phyloP scores from a whole-genome alignment of 1,140 invertebrate species.

The Hycleus phaleratus region DNA sequence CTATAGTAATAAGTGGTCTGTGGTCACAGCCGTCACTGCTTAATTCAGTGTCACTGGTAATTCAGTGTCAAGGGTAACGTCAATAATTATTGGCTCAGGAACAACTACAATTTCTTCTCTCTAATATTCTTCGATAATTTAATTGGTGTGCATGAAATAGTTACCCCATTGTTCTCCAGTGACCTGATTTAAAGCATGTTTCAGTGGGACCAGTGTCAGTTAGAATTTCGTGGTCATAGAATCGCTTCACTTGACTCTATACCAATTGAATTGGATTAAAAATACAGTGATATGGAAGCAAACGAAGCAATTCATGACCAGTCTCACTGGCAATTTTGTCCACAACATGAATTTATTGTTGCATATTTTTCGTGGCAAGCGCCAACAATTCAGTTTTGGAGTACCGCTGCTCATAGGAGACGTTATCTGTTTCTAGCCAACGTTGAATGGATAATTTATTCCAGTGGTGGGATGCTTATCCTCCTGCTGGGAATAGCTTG shows the following conservation, averaged over 20 bases:
- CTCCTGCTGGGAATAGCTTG: not conserved
- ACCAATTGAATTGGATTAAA: constrained; percentile 32
- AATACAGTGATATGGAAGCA: constrained; percentile 30
- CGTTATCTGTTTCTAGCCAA: not conserved
- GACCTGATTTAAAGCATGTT: constrained; percentile 3
- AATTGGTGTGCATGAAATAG: not conserved
- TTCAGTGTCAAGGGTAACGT: too few species aligned
- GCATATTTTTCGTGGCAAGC: not conserved
- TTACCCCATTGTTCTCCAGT: constrained; percentile 8
- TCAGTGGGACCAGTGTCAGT: not conserved
- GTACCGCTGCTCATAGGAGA: not conserved
- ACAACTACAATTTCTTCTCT: too few species aligned
- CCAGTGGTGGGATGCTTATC: not conserved
- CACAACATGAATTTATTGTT: not conserved
- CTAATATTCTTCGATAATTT: not conserved
- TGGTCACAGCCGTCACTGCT: too few species aligned
- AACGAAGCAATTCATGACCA: constrained; percentile 20
- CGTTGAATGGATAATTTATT: not conserved
- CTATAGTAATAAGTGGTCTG: too few species aligned
- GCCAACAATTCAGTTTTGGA: not conserved
- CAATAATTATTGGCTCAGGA: too few species aligned
- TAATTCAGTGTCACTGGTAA: too few species aligned
- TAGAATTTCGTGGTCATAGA: constrained; percentile 4
- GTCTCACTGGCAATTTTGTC: constrained; percentile 3
- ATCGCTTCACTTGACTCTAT: constrained; percentile 25